Conservation (phyloP, 2,888 invertebrate species). For the Perizoma affinitatum region DNA sequence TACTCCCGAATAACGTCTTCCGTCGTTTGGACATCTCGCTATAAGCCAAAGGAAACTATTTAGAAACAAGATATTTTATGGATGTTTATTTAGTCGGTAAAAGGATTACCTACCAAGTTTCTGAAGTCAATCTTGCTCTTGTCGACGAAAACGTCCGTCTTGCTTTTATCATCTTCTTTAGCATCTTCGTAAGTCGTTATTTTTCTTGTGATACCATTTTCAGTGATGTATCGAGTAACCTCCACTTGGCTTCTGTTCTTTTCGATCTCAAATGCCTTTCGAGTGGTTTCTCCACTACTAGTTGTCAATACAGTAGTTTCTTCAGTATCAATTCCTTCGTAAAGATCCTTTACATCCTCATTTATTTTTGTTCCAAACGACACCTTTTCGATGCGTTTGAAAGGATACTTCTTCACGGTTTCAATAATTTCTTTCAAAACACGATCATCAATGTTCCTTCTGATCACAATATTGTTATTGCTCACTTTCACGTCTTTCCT, state of each 20-base stretch:
- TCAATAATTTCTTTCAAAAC: conserved; percentile 78
- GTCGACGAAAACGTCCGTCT: conserved; percentile 80
- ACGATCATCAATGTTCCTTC: conserved; percentile 75
- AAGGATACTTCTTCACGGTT: conserved; percentile 79
- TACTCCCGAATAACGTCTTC: conserved; percentile 76
- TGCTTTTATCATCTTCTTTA: conserved; percentile 78
- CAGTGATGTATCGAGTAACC: conserved; percentile 76
- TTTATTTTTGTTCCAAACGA: conserved; percentile 83
- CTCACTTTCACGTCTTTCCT: conserved; percentile 77
- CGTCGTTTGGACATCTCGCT: conserved; percentile 80
- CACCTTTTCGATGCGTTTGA: conserved; percentile 80
- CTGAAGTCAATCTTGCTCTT: conserved; percentile 80
- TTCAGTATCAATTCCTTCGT: conserved; percentile 75
- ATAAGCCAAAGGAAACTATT: conserved; percentile 37
- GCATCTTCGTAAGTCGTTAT: conserved; percentile 80
- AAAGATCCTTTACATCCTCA: conserved; percentile 83
- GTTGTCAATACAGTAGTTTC: conserved; percentile 68
- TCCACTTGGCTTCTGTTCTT: conserved; percentile 80
- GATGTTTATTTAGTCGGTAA: background rate
- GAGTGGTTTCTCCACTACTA: conserved; percentile 67
- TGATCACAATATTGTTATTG: conserved; percentile 77
- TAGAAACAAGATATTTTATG: background rate
- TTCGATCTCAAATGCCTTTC: conserved; percentile 75
- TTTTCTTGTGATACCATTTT: conserved; percentile 78
- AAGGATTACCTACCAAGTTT: conserved; percentile 72